A percentile compares a stretch with the other conserved stretches of the same genome.
These are phyloP conservation scores for Lepidonotus clava DNA, from an alignment of 2,888 invertebrate species.

Conservation along the genomic window DNA sequence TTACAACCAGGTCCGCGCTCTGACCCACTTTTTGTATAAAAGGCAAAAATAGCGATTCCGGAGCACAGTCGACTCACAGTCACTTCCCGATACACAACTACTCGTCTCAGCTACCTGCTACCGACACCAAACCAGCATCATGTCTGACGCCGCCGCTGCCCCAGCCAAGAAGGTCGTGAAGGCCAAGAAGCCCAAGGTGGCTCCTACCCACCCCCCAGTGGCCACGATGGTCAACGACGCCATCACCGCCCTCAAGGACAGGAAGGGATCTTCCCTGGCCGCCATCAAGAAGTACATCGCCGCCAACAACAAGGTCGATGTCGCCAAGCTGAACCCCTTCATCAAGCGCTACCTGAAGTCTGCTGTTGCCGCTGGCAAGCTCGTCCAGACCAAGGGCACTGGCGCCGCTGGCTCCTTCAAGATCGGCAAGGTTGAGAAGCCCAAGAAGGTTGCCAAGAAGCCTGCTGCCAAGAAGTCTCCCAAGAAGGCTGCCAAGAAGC, in stretches of 20 bases:
- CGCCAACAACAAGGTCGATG: slow-evolving; percentile 52
- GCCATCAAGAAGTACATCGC: slow-evolving; percentile 57
- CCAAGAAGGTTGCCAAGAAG: slow-evolving; percentile 6
- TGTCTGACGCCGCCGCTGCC: slow-evolving; percentile 52
- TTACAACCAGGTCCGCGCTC: too few species aligned
- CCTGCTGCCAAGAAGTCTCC: neutral
- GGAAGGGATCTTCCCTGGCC: slow-evolving; percentile 53
- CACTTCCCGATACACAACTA: too few species aligned
- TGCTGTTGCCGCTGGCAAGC: slow-evolving; percentile 23
- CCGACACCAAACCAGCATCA: too few species aligned
- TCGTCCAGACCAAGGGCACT: slow-evolving; percentile 53
- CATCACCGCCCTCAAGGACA: slow-evolving; percentile 42
- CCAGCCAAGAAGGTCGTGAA: slow-evolving; percentile 53
- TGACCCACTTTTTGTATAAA: too few species aligned
- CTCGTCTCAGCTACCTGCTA: too few species aligned
- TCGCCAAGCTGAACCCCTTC: slow-evolving; percentile 42
- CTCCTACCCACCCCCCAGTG: slow-evolving; percentile 46
- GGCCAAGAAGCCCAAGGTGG: slow-evolving; percentile 52
- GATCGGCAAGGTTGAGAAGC: slow-evolving; percentile 48
- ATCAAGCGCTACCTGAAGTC: slow-evolving; percentile 53
- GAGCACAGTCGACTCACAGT: too few species aligned
- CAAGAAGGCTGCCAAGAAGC: slow-evolving; percentile 13
- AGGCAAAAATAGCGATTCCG: too few species aligned
- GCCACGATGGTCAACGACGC: slow-evolving; percentile 46
- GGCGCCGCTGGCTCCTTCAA: slow-evolving; percentile 54